Conservation (phyloP, 2,888 invertebrate species). For the Rhyacophila evoluta region DNA sequence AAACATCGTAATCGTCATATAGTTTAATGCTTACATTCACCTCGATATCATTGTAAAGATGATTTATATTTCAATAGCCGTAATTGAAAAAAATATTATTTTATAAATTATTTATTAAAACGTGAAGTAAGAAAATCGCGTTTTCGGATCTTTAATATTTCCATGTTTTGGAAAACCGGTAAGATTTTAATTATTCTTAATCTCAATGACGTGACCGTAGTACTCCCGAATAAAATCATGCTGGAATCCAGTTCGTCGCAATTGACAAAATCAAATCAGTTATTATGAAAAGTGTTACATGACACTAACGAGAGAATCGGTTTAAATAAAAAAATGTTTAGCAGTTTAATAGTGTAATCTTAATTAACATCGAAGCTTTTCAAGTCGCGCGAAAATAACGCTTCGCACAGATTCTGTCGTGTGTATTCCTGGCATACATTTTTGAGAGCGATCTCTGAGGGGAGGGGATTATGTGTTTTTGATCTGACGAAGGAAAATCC, state of each 20-base stretch:
- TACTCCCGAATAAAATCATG: constrained; percentile 19
- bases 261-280: constrained; percentile 22
- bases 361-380: neutral
- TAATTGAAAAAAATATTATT: no score
- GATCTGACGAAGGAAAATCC: constrained; percentile 13
- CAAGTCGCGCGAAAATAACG: neutral
- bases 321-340: neutral
- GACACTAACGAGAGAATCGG: neutral
- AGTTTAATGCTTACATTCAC: no score
- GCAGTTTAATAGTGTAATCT: neutral
- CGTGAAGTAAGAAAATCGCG: no score
- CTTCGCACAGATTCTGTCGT: neutral
- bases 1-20: no score
- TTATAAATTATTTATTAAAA: no score
- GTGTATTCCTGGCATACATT: constrained; percentile 15
- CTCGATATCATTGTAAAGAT: no score
- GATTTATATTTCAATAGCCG: no score
- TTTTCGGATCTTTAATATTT: no score
- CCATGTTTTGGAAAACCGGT: neutral
- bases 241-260: constrained; percentile 22
- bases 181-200: constrained; percentile 5
- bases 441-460: neutral
- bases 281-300: constrained; percentile 5
- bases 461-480: constrained; percentile 15
- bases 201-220: neutral